These are phyloP conservation scores for Valencia hispanica DNA, from an alignment of 2,797 vertebrate species.

Conservation along the genomic window DNA sequence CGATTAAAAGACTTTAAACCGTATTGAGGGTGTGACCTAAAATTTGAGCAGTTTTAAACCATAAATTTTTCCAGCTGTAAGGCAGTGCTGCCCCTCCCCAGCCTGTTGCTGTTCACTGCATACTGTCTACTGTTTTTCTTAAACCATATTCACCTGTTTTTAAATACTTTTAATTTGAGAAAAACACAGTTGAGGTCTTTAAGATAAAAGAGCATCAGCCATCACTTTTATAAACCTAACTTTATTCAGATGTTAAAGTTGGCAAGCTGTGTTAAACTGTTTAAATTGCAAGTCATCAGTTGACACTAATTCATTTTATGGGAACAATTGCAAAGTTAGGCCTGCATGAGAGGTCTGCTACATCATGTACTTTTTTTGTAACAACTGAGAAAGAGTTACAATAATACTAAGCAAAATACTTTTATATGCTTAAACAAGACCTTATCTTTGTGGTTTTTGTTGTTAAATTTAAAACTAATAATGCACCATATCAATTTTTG, in stretches of 20 bases:
- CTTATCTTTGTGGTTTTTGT: background rate
- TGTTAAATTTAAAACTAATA: background rate
- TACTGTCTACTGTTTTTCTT: background rate
- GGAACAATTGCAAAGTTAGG: background rate
- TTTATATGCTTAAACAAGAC: background rate
- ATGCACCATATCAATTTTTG: too few relatives aligned
- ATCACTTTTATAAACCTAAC: background rate
- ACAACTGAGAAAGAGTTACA: background rate
- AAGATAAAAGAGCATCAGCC: background rate
- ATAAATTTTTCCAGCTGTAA: background rate
- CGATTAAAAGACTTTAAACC: background rate
- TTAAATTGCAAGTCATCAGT: background rate
- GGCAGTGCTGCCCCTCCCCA: background rate
- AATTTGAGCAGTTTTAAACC: background rate
- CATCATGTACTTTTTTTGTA: background rate
- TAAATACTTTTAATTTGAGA: background rate
- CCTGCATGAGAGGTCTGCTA: background rate
- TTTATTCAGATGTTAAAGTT: background rate
- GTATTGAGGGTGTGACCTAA: background rate
- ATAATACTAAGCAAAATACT: background rate
- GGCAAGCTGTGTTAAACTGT: background rate
- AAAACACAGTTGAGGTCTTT: background rate
- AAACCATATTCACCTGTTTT: background rate
- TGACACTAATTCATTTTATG: too few relatives aligned
- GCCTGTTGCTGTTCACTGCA: background rate